Evolutionary conservation across 2,113 vertebrate genomes (phyloP), one percentile per base, ranked within the genome.

Genomic region (Oreocharis arfaki): DNA sequence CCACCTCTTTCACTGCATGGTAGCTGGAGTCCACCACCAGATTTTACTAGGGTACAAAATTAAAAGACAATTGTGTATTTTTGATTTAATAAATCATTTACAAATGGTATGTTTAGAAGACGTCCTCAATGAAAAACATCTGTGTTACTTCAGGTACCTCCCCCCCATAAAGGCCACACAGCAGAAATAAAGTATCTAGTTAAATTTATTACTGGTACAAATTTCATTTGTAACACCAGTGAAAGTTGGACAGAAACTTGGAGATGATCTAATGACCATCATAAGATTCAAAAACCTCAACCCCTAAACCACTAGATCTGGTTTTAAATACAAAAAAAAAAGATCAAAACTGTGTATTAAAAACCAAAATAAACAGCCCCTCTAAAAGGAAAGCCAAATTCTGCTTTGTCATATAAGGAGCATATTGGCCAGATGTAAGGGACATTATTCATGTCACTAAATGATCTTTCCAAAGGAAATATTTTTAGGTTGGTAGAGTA

Each of bases 301-400:
- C 6, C 12, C 53, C 19, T 16, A 46, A 78, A 49, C 13, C 17
- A 22, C 28, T 41, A 42, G 1, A 28, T 56, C 22, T 70, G n/a
- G 53, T 57, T 7, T 61, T 7, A 68, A 15, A 49, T 18, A 41
- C 10, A 39, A 0, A 1, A 33, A 33, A 0, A 1, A 33, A 35
- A 64, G 9, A 76, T 27, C 15, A 73, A 30, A 91, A 47, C 3
- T 4, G 37, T 3, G 8, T 20, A 33, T 60, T 32, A 64, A 82
- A 77, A 50, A 0, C 11, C 11, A 73, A 88, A 84, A 39, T 24
- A 59, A 82, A 53, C 7, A 50, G 14, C 9, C 16, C 12, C 16
- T 39, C n/a, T 32, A 27, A 73, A 85, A 76, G 33, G 7, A 46
- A 83, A 85, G 20, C 4, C 35, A 57, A 64, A 78, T 41, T 64